Percentiles rank a stretch among this genome's conserved stretches.
These are phyloP conservation scores for Drosophila kambysellisi DNA, from an alignment of 2,888 invertebrate genomes.

Conservation along the genomic window DNA sequence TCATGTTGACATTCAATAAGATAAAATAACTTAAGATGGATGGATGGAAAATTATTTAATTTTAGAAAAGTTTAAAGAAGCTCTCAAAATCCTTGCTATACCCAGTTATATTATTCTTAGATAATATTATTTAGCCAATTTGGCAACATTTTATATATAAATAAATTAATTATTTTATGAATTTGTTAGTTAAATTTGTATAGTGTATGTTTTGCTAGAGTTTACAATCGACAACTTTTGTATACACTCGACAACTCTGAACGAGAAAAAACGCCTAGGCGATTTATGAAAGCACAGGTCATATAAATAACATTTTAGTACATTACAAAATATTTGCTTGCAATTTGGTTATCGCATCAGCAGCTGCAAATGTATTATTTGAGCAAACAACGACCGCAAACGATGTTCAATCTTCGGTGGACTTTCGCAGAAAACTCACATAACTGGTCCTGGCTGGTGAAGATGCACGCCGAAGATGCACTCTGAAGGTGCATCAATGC, in stretches of 20 bases:
- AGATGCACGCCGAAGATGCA: slow-evolving; percentile 17
- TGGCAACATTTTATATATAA: not conserved
- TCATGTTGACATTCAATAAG: not conserved
- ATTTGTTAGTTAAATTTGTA: not conserved
- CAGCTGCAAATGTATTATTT: slow-evolving; percentile 26
- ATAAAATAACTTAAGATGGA: not conserved
- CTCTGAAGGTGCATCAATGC: slow-evolving; percentile 55
- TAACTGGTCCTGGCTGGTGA: slow-evolving; percentile 51
- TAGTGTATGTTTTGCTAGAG: not conserved
- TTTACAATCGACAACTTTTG: too few species aligned
- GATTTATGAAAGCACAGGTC: slow-evolving; percentile 33
- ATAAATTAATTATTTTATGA: too few species aligned
- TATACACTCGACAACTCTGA: slow-evolving; percentile 20
- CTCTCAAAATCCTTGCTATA: not conserved
- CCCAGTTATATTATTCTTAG: not conserved
- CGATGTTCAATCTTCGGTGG: slow-evolving; percentile 27
- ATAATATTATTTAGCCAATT: not conserved
- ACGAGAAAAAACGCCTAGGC: not conserved
- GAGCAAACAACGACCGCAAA: slow-evolving; percentile 11
- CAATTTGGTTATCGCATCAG: slow-evolving; percentile 44
- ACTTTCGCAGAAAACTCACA: slow-evolving; percentile 45
- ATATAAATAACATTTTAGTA: slow-evolving; percentile 40
- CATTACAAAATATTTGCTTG: slow-evolving; percentile 36
- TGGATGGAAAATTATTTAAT: not conserved
- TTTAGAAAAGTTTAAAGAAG: not conserved